Evolutionary conservation across 2,888 invertebrate species (phyloP), one percentile per base, ranked within the genome.

Genomic region (Dyspetes luteomarginatus): DNA sequence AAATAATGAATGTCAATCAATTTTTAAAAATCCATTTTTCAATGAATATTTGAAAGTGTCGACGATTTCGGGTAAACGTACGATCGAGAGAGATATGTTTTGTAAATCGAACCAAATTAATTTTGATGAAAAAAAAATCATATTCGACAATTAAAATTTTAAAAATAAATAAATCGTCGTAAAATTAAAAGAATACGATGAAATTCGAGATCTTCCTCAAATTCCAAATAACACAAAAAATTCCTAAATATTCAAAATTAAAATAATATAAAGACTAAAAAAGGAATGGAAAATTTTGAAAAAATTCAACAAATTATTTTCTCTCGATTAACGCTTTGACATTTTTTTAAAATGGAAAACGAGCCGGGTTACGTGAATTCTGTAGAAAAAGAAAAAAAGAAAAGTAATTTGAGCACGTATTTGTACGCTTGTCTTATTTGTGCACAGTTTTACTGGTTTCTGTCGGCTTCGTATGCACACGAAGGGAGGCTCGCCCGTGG

Each of bases 381-480:
- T 12, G 48, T 45, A 26, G 17, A 58, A 22, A 50, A 24, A 52
- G 50, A 50, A 65, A 36, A 58, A 50, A n/a, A 52, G 24, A 56
- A 19, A 60, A 64, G 41, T 72, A 69, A 74, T 76, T 36, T 22
- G 71, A 75, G 82, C 83, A 83, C 84, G 83, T 84, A 84, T 84
- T 82, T 83, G 82, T 84, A 84, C 83, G 84, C 84, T 84, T 89
- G 84, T 90, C 88, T 90, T 93, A 92, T 92, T 94, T 94, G 93
- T 93, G 94, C 94, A 94, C 96, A 98, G 98, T 95, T 98, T 98
- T 95, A 96, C 97, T 94, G 99, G 99, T 93, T 99, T 98, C 96
- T 96, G 97, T 94, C 97, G 98, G 93, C 97, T 99, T 93, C 97
- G 98, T 94, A 96, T 99, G 95, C 95, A 97, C 95, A 94, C 94